These are phyloP conservation scores for Syrphus vitripennis DNA, from an alignment of 2,888 invertebrate species.

Conservation along the genomic window DNA sequence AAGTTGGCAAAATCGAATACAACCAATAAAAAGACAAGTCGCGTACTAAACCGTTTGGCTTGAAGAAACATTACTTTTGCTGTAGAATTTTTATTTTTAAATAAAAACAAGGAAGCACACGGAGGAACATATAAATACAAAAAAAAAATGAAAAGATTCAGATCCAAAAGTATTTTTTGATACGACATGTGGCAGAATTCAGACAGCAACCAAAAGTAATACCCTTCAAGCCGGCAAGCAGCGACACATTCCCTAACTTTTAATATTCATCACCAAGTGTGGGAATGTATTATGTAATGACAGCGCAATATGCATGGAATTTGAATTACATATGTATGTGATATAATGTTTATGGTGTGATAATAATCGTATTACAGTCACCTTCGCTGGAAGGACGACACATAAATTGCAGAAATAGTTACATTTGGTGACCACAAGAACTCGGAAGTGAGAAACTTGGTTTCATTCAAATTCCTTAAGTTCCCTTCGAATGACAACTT, in stretches of 20 bases:
- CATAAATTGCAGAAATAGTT: too few relatives aligned
- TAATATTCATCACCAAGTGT: constrained; percentile 52
- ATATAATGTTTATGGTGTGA: neutral
- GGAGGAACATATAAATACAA: neutral
- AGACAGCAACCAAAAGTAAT: constrained; percentile 55
- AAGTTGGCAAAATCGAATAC: constrained; percentile 64
- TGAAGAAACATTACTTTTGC: constrained; percentile 24
- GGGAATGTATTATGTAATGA: constrained; percentile 41
- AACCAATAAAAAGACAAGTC: constrained; percentile 66
- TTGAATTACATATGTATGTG: constrained; percentile 37
- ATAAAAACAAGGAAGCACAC: neutral
- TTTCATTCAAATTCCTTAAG: too few relatives aligned
- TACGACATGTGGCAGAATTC: constrained; percentile 22
- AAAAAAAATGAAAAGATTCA: constrained; percentile 20
- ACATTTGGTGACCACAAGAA: too few relatives aligned
- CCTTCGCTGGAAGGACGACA: too few relatives aligned
- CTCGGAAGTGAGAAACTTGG: too few relatives aligned
- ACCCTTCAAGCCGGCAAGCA: constrained; percentile 45
- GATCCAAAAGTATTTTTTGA: constrained; percentile 13
- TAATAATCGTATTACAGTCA: too few relatives aligned
- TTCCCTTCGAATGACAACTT: too few relatives aligned
- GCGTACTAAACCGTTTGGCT: constrained; percentile 59
- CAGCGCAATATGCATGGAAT: constrained; percentile 58
- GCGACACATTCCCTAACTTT: constrained; percentile 38
- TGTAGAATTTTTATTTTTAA: neutral